Evolutionary conservation across 1,140 invertebrate species (phyloP), one percentile per base, ranked within the genome.

Genomic region (Drosophila elegans): DNA sequence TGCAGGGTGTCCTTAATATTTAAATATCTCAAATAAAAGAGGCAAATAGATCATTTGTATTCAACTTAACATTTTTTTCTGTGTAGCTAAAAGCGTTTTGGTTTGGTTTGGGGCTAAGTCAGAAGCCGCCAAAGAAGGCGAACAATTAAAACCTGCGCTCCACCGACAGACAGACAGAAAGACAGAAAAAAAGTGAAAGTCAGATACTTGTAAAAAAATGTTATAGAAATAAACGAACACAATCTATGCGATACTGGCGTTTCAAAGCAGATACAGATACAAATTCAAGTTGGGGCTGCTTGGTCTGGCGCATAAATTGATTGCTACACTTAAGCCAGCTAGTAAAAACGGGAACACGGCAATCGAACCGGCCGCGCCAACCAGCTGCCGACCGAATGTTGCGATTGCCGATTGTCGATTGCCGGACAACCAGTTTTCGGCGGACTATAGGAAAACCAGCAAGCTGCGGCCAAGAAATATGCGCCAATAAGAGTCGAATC

Each of bases 131-230:
- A 73, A 68, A 74, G 68, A 60, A 79, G 76, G 61, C 46, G 55
- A 72, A 67, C 67, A 79, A 67, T 83, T 79, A 82, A 79, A 88
- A 59, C 21, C 46, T 51, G 42, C 61, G 52, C 76, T 71, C 49
- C 49, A 48, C 34, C 51, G 13, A 56, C 49, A 32, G 49, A 34
- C 51, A 69, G 51, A 21, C 56, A 62, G 38, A 16, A 61, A 64
- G 36, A 69, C 64, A 44, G 29, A 67, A 52, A 79, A 79, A 86
- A 86, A 86, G 83, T 86, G 83, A 86, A 86, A 86, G 83, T 86
- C 62, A 60, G 62, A 82, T 60, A 79, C 69, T 74, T 74, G 72
- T 74, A 74, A 74, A 63, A 63, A 61, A 78, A 75, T 73, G 53
- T 67, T 78, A 79, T 78, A 86, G 67, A 61, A 68, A 81, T 73